Base-by-base conservation (phyloP, 2,888 invertebrate genomes). In the Scaptomyza caliginosa region DNA sequence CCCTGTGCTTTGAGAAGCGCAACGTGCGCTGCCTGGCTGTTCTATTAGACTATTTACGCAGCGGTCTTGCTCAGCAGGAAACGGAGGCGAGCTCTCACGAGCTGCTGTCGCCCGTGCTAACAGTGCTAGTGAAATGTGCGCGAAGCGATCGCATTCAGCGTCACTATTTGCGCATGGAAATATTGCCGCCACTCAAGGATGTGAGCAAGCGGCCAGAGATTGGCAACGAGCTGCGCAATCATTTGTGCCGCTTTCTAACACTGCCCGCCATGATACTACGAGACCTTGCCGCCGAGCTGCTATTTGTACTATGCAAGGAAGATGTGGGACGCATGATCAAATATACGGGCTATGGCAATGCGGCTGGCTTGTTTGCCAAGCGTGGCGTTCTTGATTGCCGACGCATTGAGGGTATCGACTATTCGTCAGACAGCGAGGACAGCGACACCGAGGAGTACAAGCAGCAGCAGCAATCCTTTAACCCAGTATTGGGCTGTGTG, bases 291-390 rank as follows among this genome's bases (percentile, higher is more conserved):
- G 97, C 98, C 0, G 97, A 98, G 90, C 95, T 99, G 77, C 92
- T 99, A 16, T 99, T 99, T 88, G 94, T 99, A 13, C 92, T 99
- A 49, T 99, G 99, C 92, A 99, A 99, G 91, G 97, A 98, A 92
- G 98, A 96, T 92, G 97, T 97, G 67, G 93, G 93, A 11, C 94
- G 98, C 49, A 95, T 99, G 95, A 96, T 98, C 52, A 99, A 99
- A 90, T 98, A 99, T 91, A 98, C 98, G 0, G 99, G 99, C 0
- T 99, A 98, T 91, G 99, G 99, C 11, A 99, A 99, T 92, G 98
- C 99, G 32, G 99, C 99, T 2, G 99, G 99, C 0, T 94, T 99
- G 84, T 94, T 99, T 67, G 99, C 99, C 0, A 96, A 96, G 85
- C 94, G 96, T 74, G 99, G 99, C 1, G 92, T 99, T 21, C 93